Base-by-base conservation (phyloP, 2,888 invertebrate genomes). In the Archips crataeganus region DNA sequence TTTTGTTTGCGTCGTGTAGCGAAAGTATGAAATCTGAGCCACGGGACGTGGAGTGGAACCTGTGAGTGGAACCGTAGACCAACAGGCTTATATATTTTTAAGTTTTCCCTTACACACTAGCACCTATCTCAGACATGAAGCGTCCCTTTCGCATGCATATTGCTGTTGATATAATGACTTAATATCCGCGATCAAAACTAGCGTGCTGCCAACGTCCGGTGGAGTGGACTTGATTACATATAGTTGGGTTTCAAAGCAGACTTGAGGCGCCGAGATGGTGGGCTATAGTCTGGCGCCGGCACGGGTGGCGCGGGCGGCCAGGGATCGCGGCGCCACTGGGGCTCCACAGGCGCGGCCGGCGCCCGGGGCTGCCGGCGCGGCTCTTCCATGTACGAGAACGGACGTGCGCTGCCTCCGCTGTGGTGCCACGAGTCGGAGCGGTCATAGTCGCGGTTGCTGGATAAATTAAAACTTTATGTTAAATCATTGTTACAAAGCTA, bases 211-310 rank as follows among this genome's bases (percentile, higher is more conserved):
- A 6, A 3, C 39, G 5, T 6, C 39, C 39, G 39, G 39, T 39
- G 0, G 23, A 23, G 39, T 39, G 0, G 23, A 23, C 23, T 9
- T 11, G 42, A 23, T 32, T 69, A 73, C 64, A 73, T 73, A 70
- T 88, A 90, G 10, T 82, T 85, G 10, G 90, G 81, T 76, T 93
- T 93, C 2, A 92, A 81, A 0, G 89, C 92, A 2, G 92, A 90
- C 76, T 92, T 93, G n/a, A 92, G 86, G n/a, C 89, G 79, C 13
- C 91, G 79, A 0, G 85, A 83, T 2, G 82, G 77, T 0, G 92
- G 92, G 77, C 92, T 92, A 75, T 93, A 93, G 79, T 93, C 92
- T 0, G 92, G 92, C 0, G 83, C 87, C 0, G 92, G 92, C 0
- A 91, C 83, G 0, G 84, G 84, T 0, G 91, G 84, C 60, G 77